Base-by-base conservation (phyloP, 2,797 vertebrate species). In the Echeneis naucrates region DNA sequence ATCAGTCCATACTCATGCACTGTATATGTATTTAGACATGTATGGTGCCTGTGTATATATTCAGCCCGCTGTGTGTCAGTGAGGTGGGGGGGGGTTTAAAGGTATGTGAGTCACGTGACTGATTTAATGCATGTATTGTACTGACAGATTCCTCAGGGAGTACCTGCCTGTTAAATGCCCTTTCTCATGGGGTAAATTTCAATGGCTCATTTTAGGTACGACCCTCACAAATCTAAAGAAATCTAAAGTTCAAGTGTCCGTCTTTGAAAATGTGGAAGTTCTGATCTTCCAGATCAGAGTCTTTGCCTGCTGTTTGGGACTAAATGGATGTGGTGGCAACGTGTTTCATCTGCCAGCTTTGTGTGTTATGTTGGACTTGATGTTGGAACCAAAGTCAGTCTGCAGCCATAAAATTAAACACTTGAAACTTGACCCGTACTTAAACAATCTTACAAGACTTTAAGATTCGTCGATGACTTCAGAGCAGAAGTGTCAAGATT, bases 21-120 rank as follows among this genome's bases (percentile, higher is more conserved):
- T 87, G 86, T 86, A 72, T 89, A 87, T 87, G 87, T 73, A 84
- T 79, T 87, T 83, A 88, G 62, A 82, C 68, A 77, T 92, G 63
- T 79, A 74, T 69, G 42, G 62, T 75, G 72, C 55, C 44, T 86
- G 75, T 88, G 78, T 82, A 65, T 85, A 75, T 67, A 80, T 72
- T 83, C 59, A 72, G 48, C 45, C 35, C 4, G 42, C 26, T 70
- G 68, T 67, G 71, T 69, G 78, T 72, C 48, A 47, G 52, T 50
- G 52, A 37, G 72, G 42, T 62, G 42, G 62, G 69, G 66, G 30
- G 27, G 60, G 61, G 23, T 84, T 80, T 82, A 77, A 84, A 81
- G 72, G 80, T 61, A 80, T 80, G 64, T 4, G 7, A 62, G 71
- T 82, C 76, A 75, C 37, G 50, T 91, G 77, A 75, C 68, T 37